Evolutionary conservation across 2,888 invertebrate species (phyloP), one percentile per base, ranked within the genome.

Genomic region (Agrochola lychnidis): DNA sequence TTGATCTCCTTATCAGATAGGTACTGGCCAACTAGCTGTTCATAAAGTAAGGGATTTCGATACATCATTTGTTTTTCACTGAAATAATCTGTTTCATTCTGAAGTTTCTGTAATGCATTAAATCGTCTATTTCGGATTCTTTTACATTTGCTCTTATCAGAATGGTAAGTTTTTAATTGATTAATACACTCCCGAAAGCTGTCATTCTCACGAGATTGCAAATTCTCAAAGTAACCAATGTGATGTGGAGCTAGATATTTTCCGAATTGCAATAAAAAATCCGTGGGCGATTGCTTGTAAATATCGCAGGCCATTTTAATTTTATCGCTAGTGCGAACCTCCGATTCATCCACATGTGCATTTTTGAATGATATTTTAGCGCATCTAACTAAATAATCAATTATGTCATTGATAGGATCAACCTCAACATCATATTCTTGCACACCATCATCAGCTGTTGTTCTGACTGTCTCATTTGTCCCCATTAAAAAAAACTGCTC

Each of bases 1-100:
- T 97, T 96, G 78, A 97, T 97, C 92, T 99, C 99, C 51, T 98
- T 97, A 76, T 98, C 97, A 4, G 98, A 98, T 84, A 99, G 94
- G 93, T 98, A 99, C 90, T 98, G 98, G 0, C 99, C 99, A 63
- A 99, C 97, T 86, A 99, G 96, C 90, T 99, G 98, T 84, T 99
- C 98, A 94, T 99, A 99, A 0, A 99, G 94, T 72, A 98, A 96
- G 1, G 99, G 99, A 93, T 99, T 98, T 79, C 99, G 96, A 86
- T 97, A 98, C 97, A 99, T 98, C 99, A 99, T 99, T 96, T 99
- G 98, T 79, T 97, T 97, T 93, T 99, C 99, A 92, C 98, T 98
- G 90, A 99, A 99, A 94, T 99, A 99, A 86, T 97, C 97, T 19
- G 97, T 97, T 83, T 98, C 97, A 70, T 97, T 95, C 59, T 98